These are phyloP conservation scores for Mactromeris polynyma DNA, from an alignment of 2,888 invertebrate species.

Conservation along the genomic window DNA sequence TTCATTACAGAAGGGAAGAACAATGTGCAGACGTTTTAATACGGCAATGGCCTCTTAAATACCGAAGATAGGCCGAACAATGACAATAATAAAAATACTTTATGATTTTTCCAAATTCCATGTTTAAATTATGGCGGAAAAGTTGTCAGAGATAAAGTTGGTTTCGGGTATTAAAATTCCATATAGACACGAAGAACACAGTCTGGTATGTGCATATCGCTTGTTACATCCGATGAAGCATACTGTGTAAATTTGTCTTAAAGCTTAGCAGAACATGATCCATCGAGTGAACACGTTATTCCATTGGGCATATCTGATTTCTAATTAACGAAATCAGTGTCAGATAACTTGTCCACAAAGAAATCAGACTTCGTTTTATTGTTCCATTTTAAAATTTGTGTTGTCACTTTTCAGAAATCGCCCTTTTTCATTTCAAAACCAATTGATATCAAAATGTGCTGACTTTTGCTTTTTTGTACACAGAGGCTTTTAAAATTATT, in stretches of 20 bases:
- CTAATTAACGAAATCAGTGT: background rate
- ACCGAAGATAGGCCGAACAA: too few species aligned
- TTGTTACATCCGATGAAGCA: background rate
- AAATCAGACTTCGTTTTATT: background rate
- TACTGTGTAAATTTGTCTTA: background rate
- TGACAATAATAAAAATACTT: too few species aligned
- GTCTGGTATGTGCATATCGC: background rate
- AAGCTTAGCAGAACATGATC: background rate
- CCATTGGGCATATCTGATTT: background rate
- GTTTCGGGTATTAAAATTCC: too few species aligned
- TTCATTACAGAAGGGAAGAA: too few species aligned
- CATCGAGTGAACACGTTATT: background rate
- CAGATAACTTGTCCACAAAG: background rate
- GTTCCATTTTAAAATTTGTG: background rate
- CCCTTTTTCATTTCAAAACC: background rate
- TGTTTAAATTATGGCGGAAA: too few species aligned
- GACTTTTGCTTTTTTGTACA: background rate
- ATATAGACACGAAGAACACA: background rate
- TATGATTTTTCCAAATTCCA: too few species aligned
- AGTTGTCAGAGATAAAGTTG: too few species aligned
- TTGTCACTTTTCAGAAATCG: background rate
- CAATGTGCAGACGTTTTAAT: too few species aligned
- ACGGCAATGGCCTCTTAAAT: too few species aligned
- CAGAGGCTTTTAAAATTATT: too few species aligned
- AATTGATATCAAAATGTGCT: slow-evolving; percentile 1